phyloP scores from a whole-genome alignment of 2,113 vertebrate species.

The Saccopteryx leptura region DNA sequence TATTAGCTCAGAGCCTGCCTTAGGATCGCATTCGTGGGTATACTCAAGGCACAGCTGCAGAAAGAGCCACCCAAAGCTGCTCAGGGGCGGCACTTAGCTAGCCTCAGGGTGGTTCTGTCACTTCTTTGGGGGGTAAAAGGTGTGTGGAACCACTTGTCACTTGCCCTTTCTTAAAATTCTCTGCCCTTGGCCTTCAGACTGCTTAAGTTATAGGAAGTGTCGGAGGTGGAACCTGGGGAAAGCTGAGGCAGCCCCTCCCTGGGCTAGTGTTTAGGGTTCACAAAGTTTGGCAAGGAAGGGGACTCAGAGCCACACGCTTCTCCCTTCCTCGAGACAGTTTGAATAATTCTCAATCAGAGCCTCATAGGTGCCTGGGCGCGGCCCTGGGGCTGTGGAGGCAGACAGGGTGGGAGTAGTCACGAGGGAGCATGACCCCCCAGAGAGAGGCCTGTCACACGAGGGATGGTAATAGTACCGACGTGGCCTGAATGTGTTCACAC shows the following conservation, averaged over 20 bases:
- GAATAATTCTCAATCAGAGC: neutral
- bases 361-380: neutral
- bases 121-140: neutral
- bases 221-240: neutral
- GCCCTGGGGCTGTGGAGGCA: rapidly evolving
- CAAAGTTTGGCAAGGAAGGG: neutral
- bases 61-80: neutral
- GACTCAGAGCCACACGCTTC: neutral
- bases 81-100: neutral
- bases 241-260: neutral
- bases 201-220: neutral
- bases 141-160: neutral
- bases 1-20: neutral
- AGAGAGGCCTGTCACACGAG: neutral
- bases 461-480: neutral
- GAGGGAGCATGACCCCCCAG: neutral
- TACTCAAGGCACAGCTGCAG: neutral
- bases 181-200: neutral
- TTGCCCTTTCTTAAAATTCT: neutral
- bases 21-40: neutral
- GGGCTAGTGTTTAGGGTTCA: neutral
- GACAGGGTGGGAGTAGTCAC: neutral
- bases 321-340: neutral
- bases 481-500: neutral
- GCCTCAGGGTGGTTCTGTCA: neutral